These are phyloP conservation scores for Scaptomyza flava DNA, from an alignment of 2,888 invertebrate genomes.

Conservation along the genomic window DNA sequence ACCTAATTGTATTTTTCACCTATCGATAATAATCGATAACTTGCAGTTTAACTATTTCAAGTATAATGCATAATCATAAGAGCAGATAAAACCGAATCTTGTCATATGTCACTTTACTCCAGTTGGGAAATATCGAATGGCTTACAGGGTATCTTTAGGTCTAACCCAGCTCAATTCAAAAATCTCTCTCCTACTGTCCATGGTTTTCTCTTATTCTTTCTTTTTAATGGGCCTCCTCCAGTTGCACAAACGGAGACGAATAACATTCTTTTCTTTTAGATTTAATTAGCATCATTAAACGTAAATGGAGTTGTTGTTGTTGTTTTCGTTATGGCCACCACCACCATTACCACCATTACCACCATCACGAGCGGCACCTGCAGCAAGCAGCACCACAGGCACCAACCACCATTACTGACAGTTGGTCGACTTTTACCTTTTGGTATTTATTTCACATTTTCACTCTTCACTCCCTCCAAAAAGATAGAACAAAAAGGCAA, in stretches of 20 bases:
- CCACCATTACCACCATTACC: conserved; percentile 3
- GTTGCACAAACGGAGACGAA: conserved; percentile 1
- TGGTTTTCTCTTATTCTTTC: background rate
- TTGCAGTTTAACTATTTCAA: background rate
- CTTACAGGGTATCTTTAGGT: background rate
- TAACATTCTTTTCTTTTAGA: conserved; percentile 51
- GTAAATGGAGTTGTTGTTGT: conserved; percentile 70
- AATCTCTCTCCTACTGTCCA: background rate
- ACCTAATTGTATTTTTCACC: background rate
- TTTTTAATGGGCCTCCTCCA: conserved; percentile 1
- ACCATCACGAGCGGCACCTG: background rate
- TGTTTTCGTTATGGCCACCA: conserved; percentile 53
- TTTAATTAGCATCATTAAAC: conserved; percentile 78
- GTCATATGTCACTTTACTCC: background rate
- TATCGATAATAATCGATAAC: background rate
- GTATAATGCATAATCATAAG: background rate
- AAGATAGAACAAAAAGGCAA: background rate
- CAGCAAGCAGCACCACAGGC: background rate
- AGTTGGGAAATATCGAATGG: background rate
- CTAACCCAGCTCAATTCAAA: background rate
- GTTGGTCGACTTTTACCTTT: conserved; percentile 27
- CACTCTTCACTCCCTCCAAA: conserved; percentile 2
- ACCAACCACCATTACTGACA: conserved; percentile 6
- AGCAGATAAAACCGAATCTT: background rate
- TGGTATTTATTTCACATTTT: conserved; percentile 38